These are phyloP conservation scores for Acanthochromis polyacanthus DNA, from an alignment of 2,113 vertebrate genomes.

Conservation along the genomic window DNA sequence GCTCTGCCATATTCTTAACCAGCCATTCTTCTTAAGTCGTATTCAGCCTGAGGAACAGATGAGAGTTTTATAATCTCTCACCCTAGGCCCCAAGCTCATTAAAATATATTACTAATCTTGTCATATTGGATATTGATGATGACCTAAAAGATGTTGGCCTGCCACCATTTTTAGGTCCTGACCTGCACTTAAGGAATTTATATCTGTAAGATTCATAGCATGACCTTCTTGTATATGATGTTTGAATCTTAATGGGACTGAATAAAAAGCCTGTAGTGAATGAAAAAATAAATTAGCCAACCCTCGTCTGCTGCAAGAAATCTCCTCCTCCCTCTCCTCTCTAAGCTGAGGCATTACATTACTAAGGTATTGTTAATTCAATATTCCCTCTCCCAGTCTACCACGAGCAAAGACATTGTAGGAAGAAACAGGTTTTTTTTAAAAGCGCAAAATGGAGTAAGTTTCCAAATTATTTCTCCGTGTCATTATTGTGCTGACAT, in stretches of 20 bases:
- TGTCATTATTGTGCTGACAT: slow-evolving; percentile 60
- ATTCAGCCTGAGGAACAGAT: slow-evolving; percentile 49
- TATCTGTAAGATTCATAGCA: slow-evolving; percentile 43
- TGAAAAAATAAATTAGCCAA: slow-evolving; percentile 46
- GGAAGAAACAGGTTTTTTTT: not conserved
- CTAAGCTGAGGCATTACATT: slow-evolving; percentile 24
- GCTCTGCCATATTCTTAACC: slow-evolving; percentile 13
- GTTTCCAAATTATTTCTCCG: slow-evolving; percentile 49
- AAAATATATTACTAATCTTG: slow-evolving; percentile 56
- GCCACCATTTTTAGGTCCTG: slow-evolving; percentile 26
- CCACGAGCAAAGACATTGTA: slow-evolving; percentile 22
- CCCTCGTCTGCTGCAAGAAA: slow-evolving; percentile 28
- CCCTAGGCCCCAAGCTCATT: slow-evolving; percentile 45
- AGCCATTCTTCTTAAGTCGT: slow-evolving; percentile 26
- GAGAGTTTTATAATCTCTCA: slow-evolving; percentile 47
- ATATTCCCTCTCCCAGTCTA: slow-evolving; percentile 22
- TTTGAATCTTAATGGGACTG: slow-evolving; percentile 51
- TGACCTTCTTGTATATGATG: slow-evolving; percentile 33
- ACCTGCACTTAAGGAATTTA: slow-evolving; percentile 41
- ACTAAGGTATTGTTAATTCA: slow-evolving; percentile 44
- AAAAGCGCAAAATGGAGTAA: slow-evolving; percentile 32
- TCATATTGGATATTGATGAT: slow-evolving; percentile 54
- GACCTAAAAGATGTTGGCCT: slow-evolving; percentile 28
- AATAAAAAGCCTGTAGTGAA: slow-evolving; percentile 42
- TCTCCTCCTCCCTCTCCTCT: slow-evolving; percentile 15